phyloP scores from a whole-genome alignment of 2,888 invertebrate genomes.

The Lamellibrachia columna region DNA sequence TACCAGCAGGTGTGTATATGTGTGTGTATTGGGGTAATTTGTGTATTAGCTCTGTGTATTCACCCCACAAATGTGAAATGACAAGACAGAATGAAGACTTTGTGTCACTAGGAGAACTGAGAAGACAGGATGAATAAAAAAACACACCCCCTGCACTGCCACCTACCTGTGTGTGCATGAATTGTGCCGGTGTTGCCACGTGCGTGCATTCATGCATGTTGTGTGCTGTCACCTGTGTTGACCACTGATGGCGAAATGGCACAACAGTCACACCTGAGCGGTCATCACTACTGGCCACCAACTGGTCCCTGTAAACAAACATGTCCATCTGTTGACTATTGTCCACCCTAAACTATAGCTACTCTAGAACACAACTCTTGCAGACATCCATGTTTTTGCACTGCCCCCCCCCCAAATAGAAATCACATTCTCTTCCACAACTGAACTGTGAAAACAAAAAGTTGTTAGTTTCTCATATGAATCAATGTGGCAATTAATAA shows the following conservation, averaged over 20 bases:
- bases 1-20: background rate
- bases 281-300: background rate
- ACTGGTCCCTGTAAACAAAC: background rate
- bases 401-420: background rate
- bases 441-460: background rate
- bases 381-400: background rate
- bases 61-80: background rate
- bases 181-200: background rate
- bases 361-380: background rate
- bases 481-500: too few relatives aligned
- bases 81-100: background rate
- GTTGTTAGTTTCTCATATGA: background rate
- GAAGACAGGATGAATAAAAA: background rate
- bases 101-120: background rate
- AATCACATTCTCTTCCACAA: background rate
- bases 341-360: background rate
- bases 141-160: background rate
- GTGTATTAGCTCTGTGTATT: background rate
- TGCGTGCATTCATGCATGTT: background rate
- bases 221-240: background rate
- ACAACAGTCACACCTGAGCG: background rate
- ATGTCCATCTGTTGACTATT: background rate
- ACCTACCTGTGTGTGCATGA: background rate
- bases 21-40: background rate
- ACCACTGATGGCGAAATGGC: background rate